phyloP scores from a whole-genome alignment of 2,797 vertebrate genomes.

The Prionace glauca region DNA sequence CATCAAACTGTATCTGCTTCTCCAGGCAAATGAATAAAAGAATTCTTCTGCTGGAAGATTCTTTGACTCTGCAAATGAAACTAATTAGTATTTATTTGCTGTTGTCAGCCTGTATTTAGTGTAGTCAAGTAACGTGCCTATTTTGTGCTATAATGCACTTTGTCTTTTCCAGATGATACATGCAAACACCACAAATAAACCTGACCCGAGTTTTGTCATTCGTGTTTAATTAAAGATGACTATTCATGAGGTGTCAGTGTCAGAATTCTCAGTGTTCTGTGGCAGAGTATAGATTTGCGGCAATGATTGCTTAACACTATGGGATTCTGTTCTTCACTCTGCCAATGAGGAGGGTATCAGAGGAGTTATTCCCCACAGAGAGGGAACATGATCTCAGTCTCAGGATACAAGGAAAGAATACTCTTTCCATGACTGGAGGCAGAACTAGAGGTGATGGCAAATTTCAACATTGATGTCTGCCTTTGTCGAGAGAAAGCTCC shows the following conservation, averaged over 20 bases:
- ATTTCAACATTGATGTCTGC: no score
- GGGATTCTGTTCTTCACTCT: not conserved
- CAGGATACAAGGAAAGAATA: no score
- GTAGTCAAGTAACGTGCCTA: not conserved
- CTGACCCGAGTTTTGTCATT: not conserved
- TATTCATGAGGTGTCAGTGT: not conserved
- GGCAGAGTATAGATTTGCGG: not conserved
- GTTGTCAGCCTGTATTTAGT: not conserved
- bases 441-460: no score
- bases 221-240: not conserved
- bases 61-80: not conserved
- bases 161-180: not conserved
- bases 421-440: no score
- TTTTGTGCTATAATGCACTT: not conserved
- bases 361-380: not conserved
- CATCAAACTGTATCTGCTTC: no score
- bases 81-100: not conserved
- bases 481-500: no score
- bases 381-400: not conserved
- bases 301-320: not conserved
- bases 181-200: not conserved
- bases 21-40: no score
- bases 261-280: not conserved
- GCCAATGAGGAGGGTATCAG: not conserved
- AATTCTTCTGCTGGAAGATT: not conserved